A percentile compares a stretch with the other conserved stretches of the same genome.
These are phyloP conservation scores for Ptychadena robeensis DNA, from an alignment of 2,797 vertebrate genomes.

Conservation along the genomic window DNA sequence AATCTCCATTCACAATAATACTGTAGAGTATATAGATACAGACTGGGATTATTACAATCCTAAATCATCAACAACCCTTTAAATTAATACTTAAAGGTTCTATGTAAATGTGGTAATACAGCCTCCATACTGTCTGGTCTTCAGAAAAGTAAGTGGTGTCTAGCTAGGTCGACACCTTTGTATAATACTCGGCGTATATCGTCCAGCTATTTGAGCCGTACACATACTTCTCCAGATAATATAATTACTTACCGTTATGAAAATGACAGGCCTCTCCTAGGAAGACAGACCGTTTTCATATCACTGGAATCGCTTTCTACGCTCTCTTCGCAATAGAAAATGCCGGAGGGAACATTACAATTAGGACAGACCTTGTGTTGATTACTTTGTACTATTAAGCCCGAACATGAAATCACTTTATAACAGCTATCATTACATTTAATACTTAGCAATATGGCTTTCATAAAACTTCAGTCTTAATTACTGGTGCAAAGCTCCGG, in stretches of 20 bases:
- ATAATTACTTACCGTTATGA: conserved; percentile 52
- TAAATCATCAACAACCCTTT: no score
- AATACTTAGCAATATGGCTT: conserved; percentile 49
- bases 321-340: conserved; percentile 42
- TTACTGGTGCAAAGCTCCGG: conserved; percentile 27
- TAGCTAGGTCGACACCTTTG: not conserved
- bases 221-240: conserved; percentile 36
- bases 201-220: conserved; percentile 14
- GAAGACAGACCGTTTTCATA: conserved; percentile 46
- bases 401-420: conserved; percentile 51
- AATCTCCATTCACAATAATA: no score
- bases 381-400: conserved; percentile 56
- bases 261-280: conserved; percentile 34
- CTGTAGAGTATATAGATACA: no score
- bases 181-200: not conserved
- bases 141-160: no score
- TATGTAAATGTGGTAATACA: not conserved
- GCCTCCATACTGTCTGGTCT: not conserved
- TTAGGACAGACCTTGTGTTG: conserved; percentile 41
- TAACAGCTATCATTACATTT: conserved; percentile 51
- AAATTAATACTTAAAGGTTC: no score
- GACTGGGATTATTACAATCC: no score
- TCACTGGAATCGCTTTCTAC: conserved; percentile 34
- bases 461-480: conserved; percentile 50
- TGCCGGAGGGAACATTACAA: conserved; percentile 53